phyloP scores from a whole-genome alignment of 2,797 vertebrate species.

The Crenuchus spilurus region DNA sequence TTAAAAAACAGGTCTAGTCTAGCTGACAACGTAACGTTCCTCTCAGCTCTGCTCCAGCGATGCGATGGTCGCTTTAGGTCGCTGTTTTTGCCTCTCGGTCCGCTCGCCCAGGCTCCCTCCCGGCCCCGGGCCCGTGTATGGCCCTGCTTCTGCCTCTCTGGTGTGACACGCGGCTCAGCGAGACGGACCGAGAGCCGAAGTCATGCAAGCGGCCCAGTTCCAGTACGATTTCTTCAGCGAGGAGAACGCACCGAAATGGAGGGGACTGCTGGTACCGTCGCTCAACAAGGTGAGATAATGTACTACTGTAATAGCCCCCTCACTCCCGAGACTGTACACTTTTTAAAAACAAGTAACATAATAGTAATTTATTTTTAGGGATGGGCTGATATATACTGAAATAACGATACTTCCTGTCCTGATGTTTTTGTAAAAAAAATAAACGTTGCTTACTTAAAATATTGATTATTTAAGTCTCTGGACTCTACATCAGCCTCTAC shows the following conservation, averaged over 20 bases:
- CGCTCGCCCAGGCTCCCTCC: constrained; percentile 7
- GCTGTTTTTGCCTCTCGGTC: constrained; percentile 8
- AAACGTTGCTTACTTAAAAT: too few species aligned
- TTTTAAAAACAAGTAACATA: too few species aligned
- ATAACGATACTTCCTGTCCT: too few species aligned
- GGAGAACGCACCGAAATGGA: constrained; percentile 90
- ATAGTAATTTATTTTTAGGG: too few species aligned
- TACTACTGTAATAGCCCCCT: too few species aligned
- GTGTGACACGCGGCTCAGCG: constrained; percentile 6
- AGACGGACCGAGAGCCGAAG: constrained; percentile 46
- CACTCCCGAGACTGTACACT: too few species aligned
- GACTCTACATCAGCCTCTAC: too few species aligned
- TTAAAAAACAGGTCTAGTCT: too few species aligned
- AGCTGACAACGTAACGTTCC: too few species aligned
- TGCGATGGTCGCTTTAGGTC: constrained; percentile 50
- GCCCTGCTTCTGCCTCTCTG: constrained; percentile 36
- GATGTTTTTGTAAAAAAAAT: too few species aligned
- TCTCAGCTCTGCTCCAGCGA: constrained; percentile 2
- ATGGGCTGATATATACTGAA: too few species aligned
- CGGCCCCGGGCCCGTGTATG: constrained; percentile 44
- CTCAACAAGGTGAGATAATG: constrained; percentile 83
- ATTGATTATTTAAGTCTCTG: too few species aligned
- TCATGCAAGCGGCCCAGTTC: constrained; percentile 87
- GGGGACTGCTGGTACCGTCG: constrained; percentile 86
- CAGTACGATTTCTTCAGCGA: constrained; percentile 93